Evolutionary conservation across 1,140 invertebrate species (phyloP), one percentile per base, ranked within the genome.

Genomic region (Formica exsecta): DNA sequence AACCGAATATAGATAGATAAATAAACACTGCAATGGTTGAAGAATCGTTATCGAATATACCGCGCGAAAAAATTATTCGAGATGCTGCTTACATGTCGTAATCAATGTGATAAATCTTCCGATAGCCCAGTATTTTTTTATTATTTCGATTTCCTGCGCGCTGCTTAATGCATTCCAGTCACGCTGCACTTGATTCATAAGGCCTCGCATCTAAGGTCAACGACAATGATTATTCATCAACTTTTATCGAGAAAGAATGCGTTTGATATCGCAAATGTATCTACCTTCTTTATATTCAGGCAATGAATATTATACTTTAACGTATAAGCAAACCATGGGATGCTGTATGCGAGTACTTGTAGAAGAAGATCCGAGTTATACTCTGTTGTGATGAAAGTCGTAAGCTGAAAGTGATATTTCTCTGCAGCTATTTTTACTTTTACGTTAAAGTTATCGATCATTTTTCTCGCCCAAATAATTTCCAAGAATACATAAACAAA

Each of bases 61-160:
- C 0, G 19, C 0, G 11, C 22, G 7, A n/a, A 32, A 68, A 29
- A 54, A 41, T 38, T 68, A 38, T 25, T 66, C 8, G 7, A 16
- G 4, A 62, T 32, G 9, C 38, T 19, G 16, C 64, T 80, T 80
- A 80, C 76, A 29, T 38, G 8, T 54, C 2, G 64, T 4, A 29
- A 19, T 2, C 5, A 80, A 38, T 25, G 59, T 85, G 6, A 85
- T 38, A 1, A 85, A 25, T 65, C 13, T 76, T 32, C 81, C 71
- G 3, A 64, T 1, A 36, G 70, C 61, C 25, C 71, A 51, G 22
- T 85, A 85, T 8, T 38, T 44, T 75, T 64, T 62, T 76, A 85
- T 75, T 85, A 85, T 85, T 19, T 85, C 32, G 13, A 85, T n/a
- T 38, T 85, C 81, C 22, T 38, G 57, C 13, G 8, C 19, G 16